phyloP scores from a whole-genome alignment of 2,888 invertebrate species.

The Heliconius ethilla region DNA sequence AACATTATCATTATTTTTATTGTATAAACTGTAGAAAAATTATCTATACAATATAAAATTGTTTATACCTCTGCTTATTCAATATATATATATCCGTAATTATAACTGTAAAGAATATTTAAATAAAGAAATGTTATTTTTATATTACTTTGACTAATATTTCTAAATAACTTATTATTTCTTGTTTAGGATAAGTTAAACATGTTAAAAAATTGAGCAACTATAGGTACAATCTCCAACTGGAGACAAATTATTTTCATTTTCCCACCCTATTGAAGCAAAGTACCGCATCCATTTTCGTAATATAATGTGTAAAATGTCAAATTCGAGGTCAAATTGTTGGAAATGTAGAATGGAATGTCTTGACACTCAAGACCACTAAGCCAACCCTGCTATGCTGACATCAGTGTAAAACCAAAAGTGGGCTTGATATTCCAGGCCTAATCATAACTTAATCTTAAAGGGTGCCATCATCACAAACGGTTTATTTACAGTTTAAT shows the following conservation, averaged over 20 bases:
- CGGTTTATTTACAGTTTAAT: too few species aligned
- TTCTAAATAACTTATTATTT: background rate
- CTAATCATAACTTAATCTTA: too few species aligned
- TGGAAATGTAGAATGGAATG: background rate
- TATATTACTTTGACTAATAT: constrained; percentile 21
- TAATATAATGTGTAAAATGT: background rate
- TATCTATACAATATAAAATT: constrained; percentile 43
- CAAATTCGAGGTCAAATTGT: background rate
- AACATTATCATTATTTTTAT: constrained; percentile 38
- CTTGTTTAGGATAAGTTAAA: background rate
- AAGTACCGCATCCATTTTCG: background rate
- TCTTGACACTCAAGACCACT: background rate
- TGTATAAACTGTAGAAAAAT: constrained; percentile 45
- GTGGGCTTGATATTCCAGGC: too few species aligned
- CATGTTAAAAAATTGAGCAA: background rate
- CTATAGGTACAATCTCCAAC: background rate
- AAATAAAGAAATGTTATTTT: constrained; percentile 41
- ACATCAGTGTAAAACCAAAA: too few species aligned
- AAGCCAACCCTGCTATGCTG: background rate
- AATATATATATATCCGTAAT: constrained; percentile 41
- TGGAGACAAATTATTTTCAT: background rate
- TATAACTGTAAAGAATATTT: constrained; percentile 44
- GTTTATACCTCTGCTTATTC: constrained; percentile 45
- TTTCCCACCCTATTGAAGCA: too few species aligned
- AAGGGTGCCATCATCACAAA: too few species aligned